A percentile compares a stretch with the other conserved stretches of the same genome.
Conservation (phyloP, 2,113 vertebrate genomes). For the Micronycteris hirsuta region DNA sequence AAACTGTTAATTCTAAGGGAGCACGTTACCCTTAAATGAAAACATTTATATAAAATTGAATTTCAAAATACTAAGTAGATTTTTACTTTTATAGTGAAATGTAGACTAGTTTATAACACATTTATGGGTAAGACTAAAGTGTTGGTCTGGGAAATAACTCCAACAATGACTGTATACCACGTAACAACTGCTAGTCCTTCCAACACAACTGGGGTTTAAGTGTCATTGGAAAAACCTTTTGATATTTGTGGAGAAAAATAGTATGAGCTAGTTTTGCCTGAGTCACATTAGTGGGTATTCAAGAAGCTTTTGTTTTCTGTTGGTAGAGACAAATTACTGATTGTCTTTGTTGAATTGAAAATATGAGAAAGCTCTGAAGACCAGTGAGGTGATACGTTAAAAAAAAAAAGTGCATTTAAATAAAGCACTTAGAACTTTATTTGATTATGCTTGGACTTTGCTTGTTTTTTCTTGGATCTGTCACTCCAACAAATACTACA, state of each 20-base stretch:
- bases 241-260: neutral
- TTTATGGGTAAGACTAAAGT: neutral
- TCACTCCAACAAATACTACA: neutral
- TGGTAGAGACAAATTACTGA: neutral
- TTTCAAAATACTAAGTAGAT: neutral
- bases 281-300: neutral
- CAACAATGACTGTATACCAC: neutral
- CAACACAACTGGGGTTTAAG: neutral
- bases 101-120: neutral
- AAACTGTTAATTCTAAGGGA: neutral
- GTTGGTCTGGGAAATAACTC: neutral
- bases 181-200: neutral
- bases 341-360: neutral
- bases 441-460: neutral
- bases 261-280: neutral
- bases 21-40: neutral
- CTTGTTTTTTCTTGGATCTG: constrained; percentile 18
- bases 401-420: neutral
- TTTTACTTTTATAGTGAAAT: neutral
- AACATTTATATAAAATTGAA: neutral
- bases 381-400: neutral
- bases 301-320: constrained; percentile 25
- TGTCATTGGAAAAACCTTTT: neutral
- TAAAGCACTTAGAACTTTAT: neutral
- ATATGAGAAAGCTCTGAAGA: neutral